phyloP scores from a whole-genome alignment of 2,113 vertebrate genomes.

The Crotalus viridis region DNA sequence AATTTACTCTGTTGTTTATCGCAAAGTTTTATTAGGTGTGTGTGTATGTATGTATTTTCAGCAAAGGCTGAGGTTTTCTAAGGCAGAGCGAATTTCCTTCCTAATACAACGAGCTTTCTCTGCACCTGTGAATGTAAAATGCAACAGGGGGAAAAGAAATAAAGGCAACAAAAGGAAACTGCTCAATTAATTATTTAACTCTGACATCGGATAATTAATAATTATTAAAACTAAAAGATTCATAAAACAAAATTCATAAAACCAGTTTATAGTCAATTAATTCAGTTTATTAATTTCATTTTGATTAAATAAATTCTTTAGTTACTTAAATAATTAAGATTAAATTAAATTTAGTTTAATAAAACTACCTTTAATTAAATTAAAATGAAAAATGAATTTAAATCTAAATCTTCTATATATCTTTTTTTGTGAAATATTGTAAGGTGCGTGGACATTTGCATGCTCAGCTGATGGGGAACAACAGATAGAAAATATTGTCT shows the following conservation, averaged over 20 bases:
- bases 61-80: background rate
- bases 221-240: background rate
- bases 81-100: background rate
- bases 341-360: background rate
- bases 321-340: background rate
- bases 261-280: background rate
- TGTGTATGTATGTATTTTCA: background rate
- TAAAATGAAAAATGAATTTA: background rate
- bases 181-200: background rate
- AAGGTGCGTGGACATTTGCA: background rate
- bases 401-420: background rate
- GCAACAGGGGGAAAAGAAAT: background rate
- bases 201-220: background rate
- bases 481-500: background rate
- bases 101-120: background rate
- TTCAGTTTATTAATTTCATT: background rate
- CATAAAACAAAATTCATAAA: background rate
- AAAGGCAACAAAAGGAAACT: background rate
- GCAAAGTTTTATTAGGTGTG: background rate
- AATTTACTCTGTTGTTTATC: background rate
- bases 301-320: background rate
- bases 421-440: background rate
- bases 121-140: background rate
- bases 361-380: background rate
- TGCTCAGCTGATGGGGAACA: background rate